phyloP scores from a whole-genome alignment of 2,797 vertebrate species.

The Tenualosa ilisha region DNA sequence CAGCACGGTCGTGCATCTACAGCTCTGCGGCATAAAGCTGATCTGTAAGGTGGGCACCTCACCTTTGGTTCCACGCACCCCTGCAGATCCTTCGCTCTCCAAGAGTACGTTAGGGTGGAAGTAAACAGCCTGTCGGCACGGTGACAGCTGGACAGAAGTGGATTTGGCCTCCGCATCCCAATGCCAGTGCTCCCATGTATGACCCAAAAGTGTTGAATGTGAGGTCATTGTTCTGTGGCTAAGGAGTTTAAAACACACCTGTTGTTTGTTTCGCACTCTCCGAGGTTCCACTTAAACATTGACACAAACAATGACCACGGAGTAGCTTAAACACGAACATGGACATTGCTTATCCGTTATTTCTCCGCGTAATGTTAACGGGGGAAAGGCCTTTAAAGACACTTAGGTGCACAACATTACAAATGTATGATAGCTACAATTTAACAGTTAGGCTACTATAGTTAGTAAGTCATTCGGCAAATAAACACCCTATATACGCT shows the following conservation, averaged over 20 bases:
- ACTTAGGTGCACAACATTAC: too few relatives aligned
- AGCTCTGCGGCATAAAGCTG: too few relatives aligned
- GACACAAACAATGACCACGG: too few relatives aligned
- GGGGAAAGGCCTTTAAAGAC: too few relatives aligned
- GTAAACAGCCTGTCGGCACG: constrained; percentile 50
- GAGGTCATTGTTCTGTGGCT: constrained; percentile 7
- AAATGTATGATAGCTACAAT: too few relatives aligned
- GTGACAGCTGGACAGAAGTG: constrained; percentile 48
- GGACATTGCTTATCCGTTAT: too few relatives aligned
- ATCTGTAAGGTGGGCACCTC: not conserved
- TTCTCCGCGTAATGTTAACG: too few relatives aligned
- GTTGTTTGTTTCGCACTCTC: not conserved
- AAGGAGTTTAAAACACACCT: not conserved
- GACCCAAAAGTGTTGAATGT: constrained; percentile 17
- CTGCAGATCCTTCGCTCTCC: constrained; percentile 58
- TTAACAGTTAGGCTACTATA: too few relatives aligned
- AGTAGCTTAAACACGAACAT: too few relatives aligned
- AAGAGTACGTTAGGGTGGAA: constrained; percentile 56
- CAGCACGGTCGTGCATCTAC: too few relatives aligned
- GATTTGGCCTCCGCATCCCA: constrained; percentile 50
- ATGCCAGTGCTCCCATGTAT: constrained; percentile 44
- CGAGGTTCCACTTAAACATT: not conserved
- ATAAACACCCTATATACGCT: too few relatives aligned
- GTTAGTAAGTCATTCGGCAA: too few relatives aligned
- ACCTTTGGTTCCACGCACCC: constrained; percentile 60